Evolutionary conservation across 2,113 vertebrate genomes (phyloP).

Genomic region (Trinectes maculatus): DNA sequence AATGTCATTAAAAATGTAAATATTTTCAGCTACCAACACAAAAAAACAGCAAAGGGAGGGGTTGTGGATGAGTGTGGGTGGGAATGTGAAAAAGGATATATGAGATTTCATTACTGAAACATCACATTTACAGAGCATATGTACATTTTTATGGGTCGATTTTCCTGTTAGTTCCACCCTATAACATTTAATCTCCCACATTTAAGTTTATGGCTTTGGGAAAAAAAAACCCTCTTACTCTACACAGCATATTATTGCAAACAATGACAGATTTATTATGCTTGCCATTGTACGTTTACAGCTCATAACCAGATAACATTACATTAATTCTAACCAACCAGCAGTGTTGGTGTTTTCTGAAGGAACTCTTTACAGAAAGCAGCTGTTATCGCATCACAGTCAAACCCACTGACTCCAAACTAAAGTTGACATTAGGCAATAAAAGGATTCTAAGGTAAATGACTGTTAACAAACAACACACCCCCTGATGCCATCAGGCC

Average conservation of each 20-base stretch:
- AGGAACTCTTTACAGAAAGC: background rate
- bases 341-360: conserved; percentile 8
- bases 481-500: conserved; percentile 9
- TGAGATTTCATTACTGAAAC: too few relatives aligned
- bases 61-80: background rate
- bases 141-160: conserved; percentile 19
- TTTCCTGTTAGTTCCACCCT: conserved; percentile 31
- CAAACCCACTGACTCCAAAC: background rate
- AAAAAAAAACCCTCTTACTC: conserved; percentile 40
- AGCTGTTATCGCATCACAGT: background rate
- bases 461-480: conserved; percentile 30
- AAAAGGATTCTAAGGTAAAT: conserved; percentile 37
- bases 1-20: background rate
- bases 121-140: background rate
- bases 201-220: conserved; percentile 34
- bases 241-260: conserved; percentile 15
- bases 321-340: too few relatives aligned
- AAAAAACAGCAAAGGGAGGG: background rate
- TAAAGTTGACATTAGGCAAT: conserved; percentile 32
- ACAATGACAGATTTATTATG: conserved; percentile 37
- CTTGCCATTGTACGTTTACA: background rate
- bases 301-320: conserved; percentile 28
- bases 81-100: too few relatives aligned
- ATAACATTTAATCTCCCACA: conserved; percentile 34
- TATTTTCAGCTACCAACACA: too few relatives aligned